Base-by-base conservation (phyloP, 2,888 invertebrate genomes). In the Monochamus alternatus region DNA sequence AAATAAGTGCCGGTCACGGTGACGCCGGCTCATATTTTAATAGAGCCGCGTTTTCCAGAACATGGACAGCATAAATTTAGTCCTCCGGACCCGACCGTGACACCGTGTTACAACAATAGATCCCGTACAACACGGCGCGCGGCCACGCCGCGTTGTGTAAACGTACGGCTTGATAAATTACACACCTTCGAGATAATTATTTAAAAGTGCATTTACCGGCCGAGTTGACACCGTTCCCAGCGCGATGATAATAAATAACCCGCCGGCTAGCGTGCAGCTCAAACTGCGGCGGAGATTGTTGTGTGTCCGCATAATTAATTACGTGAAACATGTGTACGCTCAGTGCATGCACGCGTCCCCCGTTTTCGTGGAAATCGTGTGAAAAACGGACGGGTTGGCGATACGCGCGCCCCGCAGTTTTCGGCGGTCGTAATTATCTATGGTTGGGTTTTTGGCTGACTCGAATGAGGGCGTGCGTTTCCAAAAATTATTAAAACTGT, bases 171-270 rank as follows among this genome's bases (percentile, higher is more conserved):
- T 73, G 67, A 73, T 73, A 73, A 73, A 73, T 73, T 73, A 73
- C 64, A 73, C 73, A 66, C 66, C 73, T 73, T 66, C 64, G 44
- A 73, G 73, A 73, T 73, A 73, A 73, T 73, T 73, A 73, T 73
- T 73, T 73, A 73, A 73, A 73, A 73, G 73, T 73, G 73, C 73
- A 73, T 73, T 73, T 73, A 73, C 73, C 64, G 60, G 66, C 73
- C 60, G 73, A 73, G 73, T 73, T 73, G 73, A 73, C 73, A 73
- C 66, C 73, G 67, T 73, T 73, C 73, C 73, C 73, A 55, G 66
- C 73, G 66, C 66, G 55, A 58, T 60, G 67, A 67, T 67, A 73
- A 73, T 73, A 73, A 73, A 73, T 73, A 73, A 73, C 73, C 66
- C 66, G 73, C 73, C 66, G 47, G 73, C n/a, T 73, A 59, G 52